Evolutionary conservation across 2,113 vertebrate species (phyloP).

Genomic region (Chunga burmeisteri): DNA sequence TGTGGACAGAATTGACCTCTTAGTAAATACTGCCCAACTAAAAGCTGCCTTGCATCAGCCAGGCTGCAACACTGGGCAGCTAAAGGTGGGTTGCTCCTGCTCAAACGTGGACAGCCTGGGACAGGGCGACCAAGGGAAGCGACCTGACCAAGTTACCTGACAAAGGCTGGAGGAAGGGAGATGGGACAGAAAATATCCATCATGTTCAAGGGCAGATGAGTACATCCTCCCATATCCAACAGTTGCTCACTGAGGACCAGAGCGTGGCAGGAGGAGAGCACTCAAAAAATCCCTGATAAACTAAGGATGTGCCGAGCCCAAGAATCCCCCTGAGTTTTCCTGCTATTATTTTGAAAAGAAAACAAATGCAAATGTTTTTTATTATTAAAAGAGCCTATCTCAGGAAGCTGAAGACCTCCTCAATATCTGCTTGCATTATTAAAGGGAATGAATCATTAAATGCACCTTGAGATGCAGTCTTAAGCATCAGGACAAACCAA

Average conservation of each 20-base stretch:
- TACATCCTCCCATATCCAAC: background rate
- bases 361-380: background rate
- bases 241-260: background rate
- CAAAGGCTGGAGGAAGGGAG: background rate
- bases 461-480: background rate
- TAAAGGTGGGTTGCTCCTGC: background rate
- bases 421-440: conserved; percentile 37
- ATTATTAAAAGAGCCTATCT: background rate
- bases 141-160: background rate
- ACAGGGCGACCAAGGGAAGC: background rate
- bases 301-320: background rate
- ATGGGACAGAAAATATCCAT: background rate
- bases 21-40: background rate
- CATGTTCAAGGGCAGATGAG: background rate
- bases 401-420: background rate
- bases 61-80: background rate
- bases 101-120: background rate
- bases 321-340: background rate
- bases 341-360: conserved; percentile 5
- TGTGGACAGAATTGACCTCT: background rate
- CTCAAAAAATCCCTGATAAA: background rate
- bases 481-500: background rate
- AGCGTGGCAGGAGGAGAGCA: background rate
- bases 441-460: conserved; percentile 39
- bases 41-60: background rate